Base-by-base conservation (phyloP, 2,888 invertebrate genomes). In the Pseudococcus jackbeardsleyi region DNA sequence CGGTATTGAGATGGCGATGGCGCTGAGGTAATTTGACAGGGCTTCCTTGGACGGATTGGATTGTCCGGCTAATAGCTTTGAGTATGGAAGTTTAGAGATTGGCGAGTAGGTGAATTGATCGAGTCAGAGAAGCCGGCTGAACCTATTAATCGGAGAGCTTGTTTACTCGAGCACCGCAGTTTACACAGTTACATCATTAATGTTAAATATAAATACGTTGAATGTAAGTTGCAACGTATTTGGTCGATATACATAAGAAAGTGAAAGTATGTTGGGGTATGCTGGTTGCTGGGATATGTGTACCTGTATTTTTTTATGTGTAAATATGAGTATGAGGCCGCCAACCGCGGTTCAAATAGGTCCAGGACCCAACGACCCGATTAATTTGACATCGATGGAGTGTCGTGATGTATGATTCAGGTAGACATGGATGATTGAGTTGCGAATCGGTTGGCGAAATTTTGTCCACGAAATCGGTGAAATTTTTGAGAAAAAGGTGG, bases 201-300 rank as follows among this genome's bases (percentile, higher is more conserved):
- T 4, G 72, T 72, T 12, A 72, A 72, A n/a, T 26, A 26, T 5
- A 46, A 8, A 46, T 46, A 46, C 46, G 46, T 46, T 11, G 12
- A 50, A 15, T 4, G 17, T 17, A 15, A 46, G 9, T 11, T 5
- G 15, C 48, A 15, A 50, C 2, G 15, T 50, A 15, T 4, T 50
- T 5, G 48, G 48, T 50, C 48, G 12, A 8, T 50, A 42, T 15
- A 50, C 33, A 72, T 33, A 72, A 72, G 72, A 72, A 72, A 72
- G 72, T 72, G 72, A 72, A 72, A 72, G 72, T 72, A 72, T 72
- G 72, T 72, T 72, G 26, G 26, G 22, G 26, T 72, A 33, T 72
- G 33, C 33, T 26, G 15, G n/a, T 3, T 50, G 11, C 48, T 8
- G 42, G 48, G 4, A 54, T n/a, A n/a, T 54, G n/a, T n/a, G n/a